Evolutionary conservation across 2,888 invertebrate genomes (phyloP).

Genomic region (Caenorhabditis zanzibari): DNA sequence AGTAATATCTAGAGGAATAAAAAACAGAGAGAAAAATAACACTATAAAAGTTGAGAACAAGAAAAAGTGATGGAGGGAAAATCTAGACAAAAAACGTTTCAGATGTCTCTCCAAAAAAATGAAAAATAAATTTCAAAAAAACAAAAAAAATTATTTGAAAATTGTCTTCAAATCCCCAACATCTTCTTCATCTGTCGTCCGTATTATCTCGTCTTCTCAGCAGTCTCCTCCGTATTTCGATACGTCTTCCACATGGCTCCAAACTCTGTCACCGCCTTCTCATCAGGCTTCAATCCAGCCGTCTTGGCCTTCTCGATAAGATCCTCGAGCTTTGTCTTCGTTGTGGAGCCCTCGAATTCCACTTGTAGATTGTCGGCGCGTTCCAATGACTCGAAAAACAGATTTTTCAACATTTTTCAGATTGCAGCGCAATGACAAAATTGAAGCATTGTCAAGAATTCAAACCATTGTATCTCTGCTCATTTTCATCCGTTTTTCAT

Average conservation of each 20-base stretch:
- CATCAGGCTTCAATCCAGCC: conserved; percentile 4
- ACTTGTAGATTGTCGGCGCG: conserved; percentile 67
- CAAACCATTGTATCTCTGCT: too few species aligned
- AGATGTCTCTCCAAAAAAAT: too few species aligned
- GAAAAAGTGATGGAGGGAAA: too few species aligned
- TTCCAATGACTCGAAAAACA: too few species aligned
- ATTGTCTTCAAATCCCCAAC: conserved; percentile 51
- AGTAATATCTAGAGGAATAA: background rate
- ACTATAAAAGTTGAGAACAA: background rate
- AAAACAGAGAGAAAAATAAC: background rate
- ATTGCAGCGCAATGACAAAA: too few species aligned
- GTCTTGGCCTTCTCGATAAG: conserved; percentile 47
- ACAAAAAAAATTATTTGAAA: background rate
- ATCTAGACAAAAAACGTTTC: too few species aligned
- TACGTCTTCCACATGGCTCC: conserved; percentile 75
- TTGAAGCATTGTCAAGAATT: too few species aligned
- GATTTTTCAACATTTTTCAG: too few species aligned
- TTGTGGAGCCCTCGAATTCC: conserved; percentile 73
- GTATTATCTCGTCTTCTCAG: conserved; percentile 69
- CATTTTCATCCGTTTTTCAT: too few species aligned
- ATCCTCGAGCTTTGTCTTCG: conserved; percentile 64
- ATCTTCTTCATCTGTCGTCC: conserved; percentile 66
- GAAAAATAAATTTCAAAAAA: background rate
- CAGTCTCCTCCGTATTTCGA: conserved; percentile 73
- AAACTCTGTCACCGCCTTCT: conserved; percentile 65